phyloP scores from a whole-genome alignment of 2,888 invertebrate species.

The Luperina testacea region DNA sequence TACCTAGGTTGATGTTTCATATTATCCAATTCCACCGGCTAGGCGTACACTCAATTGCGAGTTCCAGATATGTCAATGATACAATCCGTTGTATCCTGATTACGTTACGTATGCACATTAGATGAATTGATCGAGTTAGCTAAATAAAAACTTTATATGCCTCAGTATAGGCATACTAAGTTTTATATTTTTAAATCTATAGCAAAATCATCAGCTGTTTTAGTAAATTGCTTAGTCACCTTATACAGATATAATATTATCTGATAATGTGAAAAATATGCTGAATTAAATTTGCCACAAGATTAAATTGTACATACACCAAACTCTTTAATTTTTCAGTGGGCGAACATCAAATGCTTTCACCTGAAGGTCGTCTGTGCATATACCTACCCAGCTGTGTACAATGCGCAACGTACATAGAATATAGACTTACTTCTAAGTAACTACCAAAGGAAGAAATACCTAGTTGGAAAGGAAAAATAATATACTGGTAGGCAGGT shows the following conservation, averaged over 20 bases:
- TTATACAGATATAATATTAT: neutral
- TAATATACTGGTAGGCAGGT: neutral
- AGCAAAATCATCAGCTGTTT: neutral
- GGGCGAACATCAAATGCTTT: neutral
- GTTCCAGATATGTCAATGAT: constrained; percentile 45
- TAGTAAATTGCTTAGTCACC: neutral
- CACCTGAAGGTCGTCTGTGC: neutral
- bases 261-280: constrained; percentile 9
- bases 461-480: too few relatives aligned
- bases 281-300: neutral
- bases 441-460: neutral
- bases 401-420: neutral
- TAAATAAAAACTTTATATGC: neutral
- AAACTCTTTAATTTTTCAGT: neutral
- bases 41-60: constrained; percentile 58
- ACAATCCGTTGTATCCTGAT: constrained; percentile 66
- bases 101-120: constrained; percentile 13
- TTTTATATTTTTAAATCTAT: neutral
- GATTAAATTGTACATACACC: neutral
- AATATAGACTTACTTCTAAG: too few relatives aligned
- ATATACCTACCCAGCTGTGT: neutral
- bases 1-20: constrained; percentile 41
- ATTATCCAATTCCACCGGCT: constrained; percentile 72
- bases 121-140: constrained; percentile 12
- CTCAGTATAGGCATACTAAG: neutral